phyloP scores from a whole-genome alignment of 23 tunicate species.

The Corella eumyota region DNA sequence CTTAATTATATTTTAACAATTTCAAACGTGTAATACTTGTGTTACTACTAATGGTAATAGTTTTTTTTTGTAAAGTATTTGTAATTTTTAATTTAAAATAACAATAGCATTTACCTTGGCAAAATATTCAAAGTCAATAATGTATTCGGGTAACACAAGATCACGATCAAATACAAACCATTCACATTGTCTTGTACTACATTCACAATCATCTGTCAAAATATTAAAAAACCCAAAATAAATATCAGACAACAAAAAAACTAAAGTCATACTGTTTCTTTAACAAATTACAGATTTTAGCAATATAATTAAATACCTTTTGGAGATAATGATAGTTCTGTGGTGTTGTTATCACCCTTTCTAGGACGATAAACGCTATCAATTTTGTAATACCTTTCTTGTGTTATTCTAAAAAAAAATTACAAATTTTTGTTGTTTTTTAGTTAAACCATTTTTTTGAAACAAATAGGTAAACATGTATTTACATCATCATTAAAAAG shows the following conservation, averaged over 20 bases:
- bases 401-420: conserved; percentile 21
- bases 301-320: neutral
- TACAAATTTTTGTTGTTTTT: neutral
- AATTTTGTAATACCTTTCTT: conserved; percentile 53
- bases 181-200: conserved; percentile 86
- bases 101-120: conserved; percentile 36
- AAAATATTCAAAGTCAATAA: conserved; percentile 82
- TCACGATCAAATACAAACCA: conserved; percentile 52
- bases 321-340: too few relatives aligned
- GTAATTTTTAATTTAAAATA: too few relatives aligned
- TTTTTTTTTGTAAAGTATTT: too few relatives aligned
- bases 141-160: conserved; percentile 79
- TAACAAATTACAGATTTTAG: neutral
- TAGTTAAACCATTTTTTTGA: too few relatives aligned
- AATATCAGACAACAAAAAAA: neutral
- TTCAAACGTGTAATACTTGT: too few relatives aligned
- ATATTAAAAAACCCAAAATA: neutral
- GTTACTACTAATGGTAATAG: too few relatives aligned
- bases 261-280: neutral
- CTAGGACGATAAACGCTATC: conserved; percentile 69
- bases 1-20: too few relatives aligned
- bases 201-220: conserved; percentile 72
- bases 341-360: too few relatives aligned
- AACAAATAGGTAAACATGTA: too few relatives aligned
- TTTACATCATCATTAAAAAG: too few relatives aligned